Percentiles rank a stretch among this genome's conserved stretches.
phyloP scores from a whole-genome alignment of 2,113 vertebrate genomes.

The Pedetes capensis region DNA sequence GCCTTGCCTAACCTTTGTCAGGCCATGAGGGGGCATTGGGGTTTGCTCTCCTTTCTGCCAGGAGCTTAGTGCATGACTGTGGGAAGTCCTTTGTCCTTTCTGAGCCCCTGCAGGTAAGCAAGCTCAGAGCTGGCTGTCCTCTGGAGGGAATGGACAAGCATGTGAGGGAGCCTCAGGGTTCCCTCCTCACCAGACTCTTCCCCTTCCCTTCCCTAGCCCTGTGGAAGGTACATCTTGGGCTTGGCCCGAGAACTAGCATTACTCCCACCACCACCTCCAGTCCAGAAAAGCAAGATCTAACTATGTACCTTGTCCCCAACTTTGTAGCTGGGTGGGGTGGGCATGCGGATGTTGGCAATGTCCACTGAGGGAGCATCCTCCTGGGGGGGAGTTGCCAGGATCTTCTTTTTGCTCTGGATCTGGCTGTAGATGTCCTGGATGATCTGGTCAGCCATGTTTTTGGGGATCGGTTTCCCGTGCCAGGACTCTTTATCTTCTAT shows the following conservation, averaged over 20 bases:
- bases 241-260: background rate
- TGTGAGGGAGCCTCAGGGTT: background rate
- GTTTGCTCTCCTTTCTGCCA: background rate
- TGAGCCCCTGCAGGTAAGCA: background rate
- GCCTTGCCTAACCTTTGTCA: background rate
- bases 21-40: background rate
- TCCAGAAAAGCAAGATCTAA: background rate
- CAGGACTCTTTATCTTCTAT: constrained; percentile 95
- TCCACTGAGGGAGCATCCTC: constrained; percentile 91
- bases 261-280: too few species aligned
- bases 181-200: background rate
- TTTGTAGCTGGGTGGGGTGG: constrained; percentile 92
- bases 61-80: background rate
- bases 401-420: constrained; percentile 92
- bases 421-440: constrained; percentile 90
- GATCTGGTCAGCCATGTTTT: constrained; percentile 93
- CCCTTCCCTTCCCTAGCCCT: background rate
- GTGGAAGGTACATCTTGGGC: background rate
- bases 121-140: background rate
- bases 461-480: constrained; percentile 94
- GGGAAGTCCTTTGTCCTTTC: background rate
- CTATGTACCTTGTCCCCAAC: constrained; percentile 91
- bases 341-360: constrained; percentile 93
- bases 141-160: background rate
- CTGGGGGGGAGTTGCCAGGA: constrained; percentile 88